Conservation (phyloP, 2,888 invertebrate genomes). For the Plemyria rubiginata region DNA sequence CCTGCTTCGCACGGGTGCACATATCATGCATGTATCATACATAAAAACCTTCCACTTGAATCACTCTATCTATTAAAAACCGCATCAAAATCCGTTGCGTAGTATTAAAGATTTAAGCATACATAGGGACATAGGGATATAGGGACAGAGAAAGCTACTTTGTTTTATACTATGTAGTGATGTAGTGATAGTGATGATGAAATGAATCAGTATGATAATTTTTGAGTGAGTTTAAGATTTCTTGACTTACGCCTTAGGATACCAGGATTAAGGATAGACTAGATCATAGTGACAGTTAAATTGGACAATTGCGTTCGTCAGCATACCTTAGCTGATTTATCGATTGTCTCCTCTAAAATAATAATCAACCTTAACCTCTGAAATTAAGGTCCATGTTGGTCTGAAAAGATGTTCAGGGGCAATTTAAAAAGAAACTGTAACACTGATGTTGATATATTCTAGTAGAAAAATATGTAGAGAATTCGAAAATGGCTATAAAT, state of each 20-base stretch:
- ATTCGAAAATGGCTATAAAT: constrained; percentile 43
- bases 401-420: constrained; percentile 24
- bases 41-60: no score
- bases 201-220: no score
- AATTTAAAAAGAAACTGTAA: constrained; percentile 49
- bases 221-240: no score
- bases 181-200: no score
- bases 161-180: no score
- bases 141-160: no score
- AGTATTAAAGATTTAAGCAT: no score
- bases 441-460: constrained; percentile 49
- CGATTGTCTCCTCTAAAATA: not conserved
- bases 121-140: no score
- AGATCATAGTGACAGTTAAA: constrained; percentile 47
- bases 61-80: no score
- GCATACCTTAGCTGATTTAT: constrained; percentile 48
- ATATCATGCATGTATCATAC: no score
- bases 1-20: no score
- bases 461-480: constrained; percentile 39
- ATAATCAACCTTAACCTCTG: constrained; percentile 8
- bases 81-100: no score
- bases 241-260: not conserved
- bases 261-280: constrained; percentile 35
- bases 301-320: constrained; percentile 48
- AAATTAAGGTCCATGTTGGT: not conserved